Evolutionary conservation across 2,888 invertebrate species (phyloP), one percentile per base, ranked within the genome.

Genomic region (Pyrocoelia pectoralis): DNA sequence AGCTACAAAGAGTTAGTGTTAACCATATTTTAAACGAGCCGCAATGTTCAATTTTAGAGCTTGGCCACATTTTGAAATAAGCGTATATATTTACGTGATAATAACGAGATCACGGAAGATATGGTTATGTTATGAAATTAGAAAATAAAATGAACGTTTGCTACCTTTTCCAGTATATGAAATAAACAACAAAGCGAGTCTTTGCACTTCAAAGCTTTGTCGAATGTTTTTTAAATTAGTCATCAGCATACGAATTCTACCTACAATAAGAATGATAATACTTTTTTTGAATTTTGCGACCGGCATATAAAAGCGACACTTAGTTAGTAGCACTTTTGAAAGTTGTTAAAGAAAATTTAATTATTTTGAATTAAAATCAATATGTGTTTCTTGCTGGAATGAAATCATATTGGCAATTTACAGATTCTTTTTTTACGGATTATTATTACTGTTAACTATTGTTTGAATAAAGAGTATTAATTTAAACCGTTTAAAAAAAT

Each of bases 101-200:
- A 43, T 13, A 43, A 15, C 3, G 8, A 13, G 14, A 43, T 43
- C 41, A 3, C 41, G 15, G 8, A 43, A 43, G 41, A 43, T 43
- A 13, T 15, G 41, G 15, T 13, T 5, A 4, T 15, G 41, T 2
- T n/a, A n/a, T n/a, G n/a, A 13, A 9, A 3, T 43, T 43, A 15
- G 13, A 43, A 43, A 43, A 43, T 15, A 43, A 43, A 43, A 43
- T 4, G 15, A 43, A 43, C 13, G 41, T 40, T 40, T 40, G n/a
- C 15, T 13, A 43, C 12, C 41, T 43, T 43, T 43, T 50, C 18
- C 48, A 24, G 8, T 50, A 38, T n/a, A n/a, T 29, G 49, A 60
- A 65, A 56, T 51, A 56, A 19, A 59, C 65, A 33, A 24, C 50
- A 57, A 57, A 63, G 54, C 53, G 59, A 48, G 29, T 60, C 17